Percentiles rank a stretch among this genome's conserved stretches.
Conservation (phyloP, 2,113 vertebrate genomes). For the Chlamydotis undulata region DNA sequence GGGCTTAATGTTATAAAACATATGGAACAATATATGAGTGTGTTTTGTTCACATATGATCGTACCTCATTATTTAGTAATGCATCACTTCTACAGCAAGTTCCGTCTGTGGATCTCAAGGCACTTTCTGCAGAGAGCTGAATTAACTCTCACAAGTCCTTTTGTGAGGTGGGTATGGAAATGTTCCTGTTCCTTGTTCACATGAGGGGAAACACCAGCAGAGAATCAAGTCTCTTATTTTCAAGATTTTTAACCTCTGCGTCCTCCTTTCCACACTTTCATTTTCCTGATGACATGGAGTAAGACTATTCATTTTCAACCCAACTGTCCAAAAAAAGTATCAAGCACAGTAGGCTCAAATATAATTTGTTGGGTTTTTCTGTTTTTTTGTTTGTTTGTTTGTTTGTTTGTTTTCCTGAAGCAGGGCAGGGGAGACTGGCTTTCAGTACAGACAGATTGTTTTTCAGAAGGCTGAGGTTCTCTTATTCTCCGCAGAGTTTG, state of each 20-base stretch:
- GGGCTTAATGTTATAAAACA: not conserved
- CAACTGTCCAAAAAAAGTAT: not conserved
- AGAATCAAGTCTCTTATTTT: not conserved
- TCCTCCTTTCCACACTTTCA: not conserved
- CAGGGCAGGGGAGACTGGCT: not conserved
- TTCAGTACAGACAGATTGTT: not conserved
- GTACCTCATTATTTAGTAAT: not conserved
- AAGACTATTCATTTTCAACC: not conserved
- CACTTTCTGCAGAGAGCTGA: not conserved
- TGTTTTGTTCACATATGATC: not conserved
- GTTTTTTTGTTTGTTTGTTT: not conserved
- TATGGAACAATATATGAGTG: not conserved
- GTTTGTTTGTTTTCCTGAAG: not conserved
- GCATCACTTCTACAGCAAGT: not conserved
- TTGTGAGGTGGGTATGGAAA: conserved; percentile 10
- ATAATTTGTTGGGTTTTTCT: not conserved
- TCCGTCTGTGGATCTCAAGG: conserved; percentile 15
- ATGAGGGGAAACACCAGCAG: not conserved
- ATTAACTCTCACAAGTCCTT: not conserved
- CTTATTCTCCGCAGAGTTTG: not conserved
- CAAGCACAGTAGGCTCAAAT: not conserved
- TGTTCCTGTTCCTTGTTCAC: not conserved
- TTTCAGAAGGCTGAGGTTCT: not conserved
- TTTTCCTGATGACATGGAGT: not conserved
- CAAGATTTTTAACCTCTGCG: not conserved